Base-by-base conservation (phyloP, 2,888 invertebrate genomes). In the Carterocephalus palaemon region DNA sequence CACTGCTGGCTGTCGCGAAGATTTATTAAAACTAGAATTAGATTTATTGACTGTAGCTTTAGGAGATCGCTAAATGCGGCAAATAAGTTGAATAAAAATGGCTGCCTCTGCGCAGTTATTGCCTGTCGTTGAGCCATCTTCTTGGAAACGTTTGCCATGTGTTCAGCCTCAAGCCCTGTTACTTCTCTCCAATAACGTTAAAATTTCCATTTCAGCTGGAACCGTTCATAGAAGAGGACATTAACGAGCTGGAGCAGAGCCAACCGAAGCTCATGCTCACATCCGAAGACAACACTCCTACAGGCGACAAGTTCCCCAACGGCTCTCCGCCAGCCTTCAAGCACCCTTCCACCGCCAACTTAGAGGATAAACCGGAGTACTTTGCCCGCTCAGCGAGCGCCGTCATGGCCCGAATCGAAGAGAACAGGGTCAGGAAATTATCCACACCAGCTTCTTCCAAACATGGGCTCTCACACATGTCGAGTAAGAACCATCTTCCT, bases 341-440 rank as follows among this genome's bases (percentile, higher is more conserved):
- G 32, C 69, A 76, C 47, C 54, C 61, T 7, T 75, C 78, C 0
- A 70, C 70, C 53, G 53, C 64, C 1, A 56, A 68, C 20, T 22
- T 75, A 0, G 75, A 75, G 26, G 75, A 75, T 1, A 51, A 9
- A 23, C 60, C 65, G 0, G 67, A 51, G 0, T 53, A 73, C 40
- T 91, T 92, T 64, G 89, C 88, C 0, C 71, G 92, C 48, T 93
- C 93, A 47, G 92, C 90, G 6, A 94, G 93, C 36, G 93, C 93
- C 15, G 92, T 90, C 0, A 89, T 93, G 7, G 88, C 91, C 49
- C 88, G 88, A 1, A 56, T 62, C 1, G 50, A 78, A 59, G 66
- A 70, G 48, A 51, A 66, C 54, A 51, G 88, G 62, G 56, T 62
- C 20, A 54, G 89, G 63, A 78, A 84, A 67, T 65, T 75, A 49